These are phyloP conservation scores for Polyploca ridens DNA, from an alignment of 2,888 invertebrate genomes.

Conservation along the genomic window DNA sequence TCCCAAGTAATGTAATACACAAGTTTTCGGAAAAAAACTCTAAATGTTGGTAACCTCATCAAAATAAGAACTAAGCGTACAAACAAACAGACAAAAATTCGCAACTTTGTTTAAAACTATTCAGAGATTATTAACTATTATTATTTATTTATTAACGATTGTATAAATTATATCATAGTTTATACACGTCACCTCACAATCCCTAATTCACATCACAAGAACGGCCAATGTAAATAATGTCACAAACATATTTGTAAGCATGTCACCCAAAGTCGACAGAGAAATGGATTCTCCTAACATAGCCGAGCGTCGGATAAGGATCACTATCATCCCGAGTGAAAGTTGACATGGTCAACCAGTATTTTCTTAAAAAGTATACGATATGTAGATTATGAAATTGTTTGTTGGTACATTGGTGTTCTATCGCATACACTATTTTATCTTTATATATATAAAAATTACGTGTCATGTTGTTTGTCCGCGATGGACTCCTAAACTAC, in stretches of 20 bases:
- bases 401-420: too few species aligned
- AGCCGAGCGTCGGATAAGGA: constrained; percentile 25
- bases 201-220: not conserved
- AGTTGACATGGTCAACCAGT: constrained; percentile 16
- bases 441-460: not conserved
- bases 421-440: not conserved
- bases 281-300: constrained; percentile 11
- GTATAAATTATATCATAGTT: not conserved
- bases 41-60: too few species aligned
- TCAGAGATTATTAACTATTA: too few species aligned
- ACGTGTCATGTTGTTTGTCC: too few species aligned
- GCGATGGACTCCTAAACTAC: too few species aligned
- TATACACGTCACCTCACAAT: not conserved
- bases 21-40: too few species aligned
- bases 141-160: too few species aligned
- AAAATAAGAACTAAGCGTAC: too few species aligned
- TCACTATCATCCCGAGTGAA: constrained; percentile 26
- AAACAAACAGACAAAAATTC: too few species aligned
- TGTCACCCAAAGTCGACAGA: constrained; percentile 7
- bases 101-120: too few species aligned
- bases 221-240: constrained; percentile 12
- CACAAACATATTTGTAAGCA: constrained; percentile 8
- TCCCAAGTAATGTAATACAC: too few species aligned
- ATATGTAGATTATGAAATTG: constrained; percentile 4
- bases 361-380: constrained; percentile 15